phyloP scores from a whole-genome alignment of 2,797 vertebrate species.

The Semotilus atromaculatus region DNA sequence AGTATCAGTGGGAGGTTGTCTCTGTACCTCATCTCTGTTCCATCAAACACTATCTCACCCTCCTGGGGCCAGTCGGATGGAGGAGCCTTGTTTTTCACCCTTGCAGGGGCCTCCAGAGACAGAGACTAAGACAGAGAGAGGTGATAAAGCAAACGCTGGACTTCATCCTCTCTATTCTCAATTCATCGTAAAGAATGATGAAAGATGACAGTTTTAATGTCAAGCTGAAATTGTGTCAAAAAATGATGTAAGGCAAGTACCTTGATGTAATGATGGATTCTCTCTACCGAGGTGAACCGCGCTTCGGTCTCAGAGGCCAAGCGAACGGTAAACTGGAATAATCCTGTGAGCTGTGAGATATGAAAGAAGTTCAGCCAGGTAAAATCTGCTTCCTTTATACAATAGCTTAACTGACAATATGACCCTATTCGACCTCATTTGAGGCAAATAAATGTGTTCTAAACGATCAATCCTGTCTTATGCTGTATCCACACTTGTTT shows the following conservation, averaged over 20 bases:
- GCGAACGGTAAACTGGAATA: slow-evolving; percentile 95
- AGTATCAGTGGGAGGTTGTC: slow-evolving; percentile 90
- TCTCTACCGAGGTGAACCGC: slow-evolving; percentile 92
- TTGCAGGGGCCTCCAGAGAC: slow-evolving; percentile 89
- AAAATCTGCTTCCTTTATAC: neutral
- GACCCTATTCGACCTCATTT: neutral
- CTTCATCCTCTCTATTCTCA: neutral
- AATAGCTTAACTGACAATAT: neutral
- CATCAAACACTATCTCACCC: slow-evolving; percentile 87
- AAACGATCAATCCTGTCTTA: neutral
- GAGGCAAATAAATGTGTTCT: neutral
- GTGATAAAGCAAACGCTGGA: neutral
- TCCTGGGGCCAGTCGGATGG: slow-evolving; percentile 84
- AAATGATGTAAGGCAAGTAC: slow-evolving; percentile 66
- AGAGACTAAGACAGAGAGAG: slow-evolving; percentile 69
- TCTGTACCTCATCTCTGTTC: slow-evolving; percentile 89
- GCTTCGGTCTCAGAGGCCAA: slow-evolving; percentile 93
- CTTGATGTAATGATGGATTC: slow-evolving; percentile 92
- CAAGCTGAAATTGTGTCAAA: neutral
- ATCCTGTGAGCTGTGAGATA: slow-evolving; percentile 83
- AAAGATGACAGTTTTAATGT: neutral
- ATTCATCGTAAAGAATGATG: neutral
- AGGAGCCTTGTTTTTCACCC: slow-evolving; percentile 87
- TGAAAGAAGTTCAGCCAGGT: neutral
- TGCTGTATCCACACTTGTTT: neutral